These are phyloP conservation scores for Cyprinodon diabolis DNA, from an alignment of 2,797 vertebrate species.

Conservation along the genomic window DNA sequence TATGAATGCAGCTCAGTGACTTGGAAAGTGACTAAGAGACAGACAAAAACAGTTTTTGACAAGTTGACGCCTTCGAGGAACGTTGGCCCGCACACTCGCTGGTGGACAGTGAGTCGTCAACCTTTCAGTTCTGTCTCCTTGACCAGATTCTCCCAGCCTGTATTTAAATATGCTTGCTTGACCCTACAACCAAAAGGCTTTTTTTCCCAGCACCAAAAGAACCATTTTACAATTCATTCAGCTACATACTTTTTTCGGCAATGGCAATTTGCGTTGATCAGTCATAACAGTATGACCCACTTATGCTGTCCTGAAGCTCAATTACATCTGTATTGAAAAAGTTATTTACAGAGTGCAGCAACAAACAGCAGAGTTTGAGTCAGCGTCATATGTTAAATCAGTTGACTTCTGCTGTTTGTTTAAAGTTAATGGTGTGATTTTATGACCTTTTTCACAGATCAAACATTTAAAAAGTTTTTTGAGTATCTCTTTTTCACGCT, in stretches of 20 bases:
- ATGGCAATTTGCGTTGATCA: neutral
- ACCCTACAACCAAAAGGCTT: conserved; percentile 25
- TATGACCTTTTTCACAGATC: no score
- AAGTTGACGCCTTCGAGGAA: conserved; percentile 65
- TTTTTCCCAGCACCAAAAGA: conserved; percentile 13
- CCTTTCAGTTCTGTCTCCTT: conserved; percentile 64
- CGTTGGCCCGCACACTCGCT: conserved; percentile 39
- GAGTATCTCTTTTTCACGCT: no score
- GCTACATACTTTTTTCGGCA: neutral
- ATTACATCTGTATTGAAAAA: no score
- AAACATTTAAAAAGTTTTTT: no score
- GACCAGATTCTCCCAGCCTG: conserved; percentile 34
- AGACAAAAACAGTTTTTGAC: conserved; percentile 72
- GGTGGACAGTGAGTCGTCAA: conserved; percentile 57
- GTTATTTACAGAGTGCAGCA: neutral
- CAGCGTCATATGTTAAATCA: no score
- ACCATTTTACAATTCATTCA: conserved; percentile 5
- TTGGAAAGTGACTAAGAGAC: conserved; percentile 56
- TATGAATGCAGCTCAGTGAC: conserved; percentile 43
- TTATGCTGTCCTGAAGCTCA: neutral
- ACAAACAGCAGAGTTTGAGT: no score
- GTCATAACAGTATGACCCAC: neutral
- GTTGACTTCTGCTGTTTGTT: no score
- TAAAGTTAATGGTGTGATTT: no score
- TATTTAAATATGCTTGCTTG: conserved; percentile 50